Percentiles rank a stretch among this genome's conserved stretches.
Evolutionary conservation across 2,888 invertebrate genomes (phyloP).

Genomic region (Lithophane leautieri): DNA sequence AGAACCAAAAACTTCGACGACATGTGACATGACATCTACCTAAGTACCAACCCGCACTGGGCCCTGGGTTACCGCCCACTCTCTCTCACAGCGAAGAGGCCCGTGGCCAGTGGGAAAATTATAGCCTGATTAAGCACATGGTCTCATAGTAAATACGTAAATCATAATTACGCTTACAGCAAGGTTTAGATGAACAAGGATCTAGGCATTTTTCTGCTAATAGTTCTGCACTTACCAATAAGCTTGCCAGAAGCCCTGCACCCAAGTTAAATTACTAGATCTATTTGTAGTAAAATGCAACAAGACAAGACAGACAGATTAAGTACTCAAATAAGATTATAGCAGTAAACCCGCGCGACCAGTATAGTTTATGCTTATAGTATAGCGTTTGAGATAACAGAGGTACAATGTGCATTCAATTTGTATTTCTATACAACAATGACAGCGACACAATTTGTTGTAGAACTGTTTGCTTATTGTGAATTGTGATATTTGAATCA

Average conservation of each 20-base stretch:
- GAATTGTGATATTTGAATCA: neutral
- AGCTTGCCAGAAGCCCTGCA: neutral
- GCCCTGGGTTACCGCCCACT: no score
- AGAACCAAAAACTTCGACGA: no score
- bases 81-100: no score
- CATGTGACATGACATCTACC: no score
- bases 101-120: no score
- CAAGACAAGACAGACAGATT: no score
- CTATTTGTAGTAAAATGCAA: neutral
- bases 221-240: neutral
- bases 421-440: constrained; percentile 45
- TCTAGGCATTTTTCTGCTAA: no score
- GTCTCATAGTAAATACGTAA: neutral
- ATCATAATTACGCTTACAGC: neutral
- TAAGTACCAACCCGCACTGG: no score
- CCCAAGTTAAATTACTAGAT: neutral
- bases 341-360: no score
- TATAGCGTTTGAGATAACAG: constrained; percentile 26
- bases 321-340: no score
- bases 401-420: constrained; percentile 50
- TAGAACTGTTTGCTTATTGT: constrained; percentile 18
- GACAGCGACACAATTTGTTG: constrained; percentile 19
- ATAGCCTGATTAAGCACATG: no score
- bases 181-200: neutral
- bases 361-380: neutral